Percentiles rank a stretch among this genome's conserved stretches.
Evolutionary conservation across 2,888 invertebrate genomes (phyloP).

Genomic region (Drosophila mercatorum): DNA sequence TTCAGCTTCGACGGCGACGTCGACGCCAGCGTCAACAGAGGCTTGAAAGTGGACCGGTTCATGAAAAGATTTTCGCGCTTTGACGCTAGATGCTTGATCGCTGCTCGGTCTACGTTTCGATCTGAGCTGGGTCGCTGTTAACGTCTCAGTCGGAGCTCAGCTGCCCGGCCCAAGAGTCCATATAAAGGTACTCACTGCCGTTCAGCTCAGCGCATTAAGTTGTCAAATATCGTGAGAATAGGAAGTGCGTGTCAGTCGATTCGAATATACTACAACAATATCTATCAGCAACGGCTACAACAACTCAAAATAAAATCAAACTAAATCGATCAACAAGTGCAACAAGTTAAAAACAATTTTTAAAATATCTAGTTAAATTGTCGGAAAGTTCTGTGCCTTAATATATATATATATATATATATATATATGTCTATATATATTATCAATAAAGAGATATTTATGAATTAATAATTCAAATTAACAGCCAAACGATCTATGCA

Average conservation of each 20-base stretch:
- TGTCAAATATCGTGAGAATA: conserved; percentile 78
- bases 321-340: conserved; percentile 10
- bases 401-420: too few relatives aligned
- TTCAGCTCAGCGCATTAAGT: conserved; percentile 74
- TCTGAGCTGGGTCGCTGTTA: conserved; percentile 32
- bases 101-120: conserved; percentile 36
- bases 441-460: conserved; percentile 2
- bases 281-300: conserved; percentile 1
- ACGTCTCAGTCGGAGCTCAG: conserved; percentile 52
- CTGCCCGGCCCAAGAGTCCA: conserved; percentile 71
- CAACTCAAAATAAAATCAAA: conserved; percentile 3
- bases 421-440: neutral
- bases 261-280: conserved; percentile 51
- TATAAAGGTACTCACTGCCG: conserved; percentile 77
- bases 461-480: conserved; percentile 20
- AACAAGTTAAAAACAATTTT: conserved; percentile 2
- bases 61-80: conserved; percentile 68
- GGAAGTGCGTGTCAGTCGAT: conserved; percentile 76
- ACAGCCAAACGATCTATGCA: conserved; percentile 5
- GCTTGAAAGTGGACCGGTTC: conserved; percentile 76
- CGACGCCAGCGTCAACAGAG: conserved; percentile 37
- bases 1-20: neutral
- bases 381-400: conserved; percentile 13
- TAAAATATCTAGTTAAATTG: conserved; percentile 6
- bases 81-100: conserved; percentile 51